Percentiles rank a stretch among this genome's conserved stretches.
Conservation (phyloP, 2,113 vertebrate species). For the Sander lucioperca region DNA sequence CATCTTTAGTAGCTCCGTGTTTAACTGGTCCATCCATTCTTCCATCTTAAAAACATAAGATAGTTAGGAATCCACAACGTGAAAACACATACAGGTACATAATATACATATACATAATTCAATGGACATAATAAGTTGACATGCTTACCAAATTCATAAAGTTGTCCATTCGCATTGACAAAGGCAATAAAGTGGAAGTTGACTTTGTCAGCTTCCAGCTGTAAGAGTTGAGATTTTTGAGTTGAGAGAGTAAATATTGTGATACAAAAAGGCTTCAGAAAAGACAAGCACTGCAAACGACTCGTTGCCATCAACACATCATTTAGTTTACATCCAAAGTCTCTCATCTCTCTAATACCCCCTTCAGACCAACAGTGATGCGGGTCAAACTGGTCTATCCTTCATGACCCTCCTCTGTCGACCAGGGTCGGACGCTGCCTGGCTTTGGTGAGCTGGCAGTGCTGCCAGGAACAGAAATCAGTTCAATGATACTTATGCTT, state of each 20-base stretch:
- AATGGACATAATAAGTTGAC: background rate
- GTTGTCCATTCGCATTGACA: conserved; percentile 89
- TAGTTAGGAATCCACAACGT: background rate
- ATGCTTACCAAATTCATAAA: conserved; percentile 93
- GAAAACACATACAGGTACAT: background rate
- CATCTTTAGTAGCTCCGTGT: conserved; percentile 89
- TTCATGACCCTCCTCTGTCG: no score
- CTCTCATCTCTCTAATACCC: background rate
- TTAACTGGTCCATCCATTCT: conserved; percentile 90
- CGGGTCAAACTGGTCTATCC: background rate
- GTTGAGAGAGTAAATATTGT: background rate
- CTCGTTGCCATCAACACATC: background rate
- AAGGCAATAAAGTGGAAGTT: conserved; percentile 98
- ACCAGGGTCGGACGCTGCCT: background rate
- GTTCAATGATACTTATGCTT: background rate
- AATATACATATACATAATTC: no score
- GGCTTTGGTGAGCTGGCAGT: background rate
- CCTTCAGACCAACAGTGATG: background rate
- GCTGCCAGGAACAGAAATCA: background rate
- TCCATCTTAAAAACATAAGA: conserved; percentile 86
- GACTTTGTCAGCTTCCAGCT: conserved; percentile 91
- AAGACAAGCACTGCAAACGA: background rate
- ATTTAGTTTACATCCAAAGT: background rate
- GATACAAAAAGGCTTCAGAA: background rate
- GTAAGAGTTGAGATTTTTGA: conserved; percentile 46